Conservation (phyloP, 2,113 vertebrate species). For the Alligator sinensis region DNA sequence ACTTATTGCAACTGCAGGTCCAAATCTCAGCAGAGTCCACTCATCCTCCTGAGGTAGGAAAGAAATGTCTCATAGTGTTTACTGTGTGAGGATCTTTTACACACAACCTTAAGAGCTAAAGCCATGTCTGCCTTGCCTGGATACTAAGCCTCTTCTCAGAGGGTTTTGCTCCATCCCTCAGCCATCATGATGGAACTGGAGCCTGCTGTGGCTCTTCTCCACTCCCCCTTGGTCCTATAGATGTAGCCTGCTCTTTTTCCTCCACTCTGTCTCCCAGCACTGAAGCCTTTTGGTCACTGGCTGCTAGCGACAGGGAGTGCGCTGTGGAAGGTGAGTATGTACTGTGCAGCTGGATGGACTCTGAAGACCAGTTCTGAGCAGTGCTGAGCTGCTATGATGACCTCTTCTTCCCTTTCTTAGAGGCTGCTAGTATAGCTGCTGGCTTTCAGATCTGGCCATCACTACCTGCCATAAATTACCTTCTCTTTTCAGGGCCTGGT, state of each 20-base stretch:
- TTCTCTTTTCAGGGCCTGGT: constrained; percentile 87
- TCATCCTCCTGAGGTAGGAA: neutral
- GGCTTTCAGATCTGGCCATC: neutral
- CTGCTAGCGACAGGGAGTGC: neutral
- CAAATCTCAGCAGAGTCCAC: neutral
- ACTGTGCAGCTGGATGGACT: neutral
- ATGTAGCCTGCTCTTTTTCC: neutral
- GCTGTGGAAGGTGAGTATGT: neutral
- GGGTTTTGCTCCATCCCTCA: neutral
- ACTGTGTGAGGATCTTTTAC: neutral
- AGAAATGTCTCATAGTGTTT: neutral
- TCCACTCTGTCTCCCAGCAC: fast-evolving
- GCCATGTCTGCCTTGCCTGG: neutral
- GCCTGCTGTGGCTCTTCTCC: neutral
- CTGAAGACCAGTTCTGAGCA: neutral
- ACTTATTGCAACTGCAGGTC: neutral
- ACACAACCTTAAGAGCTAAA: neutral
- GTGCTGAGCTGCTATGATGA: neutral
- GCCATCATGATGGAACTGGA: fast-evolving
- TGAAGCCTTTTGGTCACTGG: neutral
- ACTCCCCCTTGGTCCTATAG: neutral
- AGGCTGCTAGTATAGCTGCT: neutral
- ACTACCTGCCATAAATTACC: constrained; percentile 7
- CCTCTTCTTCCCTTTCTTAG: neutral
- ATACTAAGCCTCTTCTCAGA: neutral